Base-by-base conservation (phyloP, 2,888 invertebrate species). In the Mythimna pallens region DNA sequence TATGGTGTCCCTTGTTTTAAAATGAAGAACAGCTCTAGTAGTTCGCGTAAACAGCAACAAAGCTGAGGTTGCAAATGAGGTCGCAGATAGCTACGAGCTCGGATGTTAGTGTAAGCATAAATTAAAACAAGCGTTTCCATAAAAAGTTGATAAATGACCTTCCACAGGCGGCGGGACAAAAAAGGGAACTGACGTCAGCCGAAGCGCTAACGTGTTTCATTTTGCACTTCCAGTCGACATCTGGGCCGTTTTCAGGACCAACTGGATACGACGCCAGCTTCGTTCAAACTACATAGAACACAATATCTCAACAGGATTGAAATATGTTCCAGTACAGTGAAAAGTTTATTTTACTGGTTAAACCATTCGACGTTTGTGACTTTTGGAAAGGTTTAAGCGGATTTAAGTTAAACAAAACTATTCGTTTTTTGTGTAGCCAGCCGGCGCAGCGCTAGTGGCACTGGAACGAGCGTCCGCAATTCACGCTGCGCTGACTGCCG, bases 61-160 rank as follows among this genome's bases (percentile, higher is more conserved):
- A 92, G 89, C 92, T 88, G 89, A 89, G 91, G 90, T 90, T 89
- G 92, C 92, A 94, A 94, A 95, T 94, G 94, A 94, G 94, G 94
- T 95, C 91, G 92, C 89, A 93, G 93, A 94, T 95, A 94, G 92
- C 93, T 91, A 89, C 88, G 88, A 89, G 89, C 93, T 92, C 89
- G 89, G 90, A 93, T 94, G 92, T 95, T 93, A 93, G 94, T 93
- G 92, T 93, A 92, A 94, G 95, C 95, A 95, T 95, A 96, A 95
- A 95, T 95, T 96, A 95, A 95, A 95, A 95, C 95, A 95, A 94
- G 93, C 91, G 91, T 94, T 94, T 91, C 90, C 91, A 94, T 94
- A 96, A 96, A 96, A 96, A 96, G 94, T 95, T 95, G 95, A 96
- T 95, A 95, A 96, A 96, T 96, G 93, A 93, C 92, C 90, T 89